Base-by-base conservation (phyloP, 2,888 invertebrate genomes). In the Lacanobia wlatinum region DNA sequence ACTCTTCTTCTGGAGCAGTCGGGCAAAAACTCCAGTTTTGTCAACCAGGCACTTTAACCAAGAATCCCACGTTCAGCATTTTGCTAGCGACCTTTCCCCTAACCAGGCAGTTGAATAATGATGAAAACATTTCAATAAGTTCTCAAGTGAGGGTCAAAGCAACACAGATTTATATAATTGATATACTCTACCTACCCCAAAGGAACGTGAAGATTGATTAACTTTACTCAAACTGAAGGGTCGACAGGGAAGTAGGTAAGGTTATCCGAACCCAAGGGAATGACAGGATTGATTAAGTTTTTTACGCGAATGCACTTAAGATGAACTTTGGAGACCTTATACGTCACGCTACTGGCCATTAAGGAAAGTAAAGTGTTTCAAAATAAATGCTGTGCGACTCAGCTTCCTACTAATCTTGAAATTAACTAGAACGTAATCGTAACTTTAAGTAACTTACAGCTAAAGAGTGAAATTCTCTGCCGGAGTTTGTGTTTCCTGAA, bases 271-370 rank as follows among this genome's bases (percentile, higher is more conserved):
- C 58, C 74, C 58, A 12, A 0, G 59, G 62, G 55, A 55, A 53
- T 46, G 34, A 16, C 58, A 50, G 67, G 70, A 79, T 70, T 80
- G 63, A 79, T 79, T 64, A 40, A n/a, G 12, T 14, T 55, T 60
- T 74, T 53, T 63, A 52, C 43, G 21, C 16, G 53, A 53, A 46
- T 56, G 38, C 55, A 76, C 8, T 38, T 52, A 16, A 46, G 14
- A n/a, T 23, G 43, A 59, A 46, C 34, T 18, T 38, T 16, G 34
- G 18, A 43, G 38, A 16, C 23, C 12, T n/a, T 52, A 40, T 21
- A 4, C 14, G 16, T 21, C 28, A 48, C n/a, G 16, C 2, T n/a
- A n/a, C n/a, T n/a, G 16, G 14, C 16, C 4, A 16, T 14, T 5
- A 5, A 5, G 40, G 8, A 10, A 40, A 40, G 10, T 10, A 10